These are phyloP conservation scores for Orchestes rusci DNA, from an alignment of 2,888 invertebrate species.

Conservation along the genomic window DNA sequence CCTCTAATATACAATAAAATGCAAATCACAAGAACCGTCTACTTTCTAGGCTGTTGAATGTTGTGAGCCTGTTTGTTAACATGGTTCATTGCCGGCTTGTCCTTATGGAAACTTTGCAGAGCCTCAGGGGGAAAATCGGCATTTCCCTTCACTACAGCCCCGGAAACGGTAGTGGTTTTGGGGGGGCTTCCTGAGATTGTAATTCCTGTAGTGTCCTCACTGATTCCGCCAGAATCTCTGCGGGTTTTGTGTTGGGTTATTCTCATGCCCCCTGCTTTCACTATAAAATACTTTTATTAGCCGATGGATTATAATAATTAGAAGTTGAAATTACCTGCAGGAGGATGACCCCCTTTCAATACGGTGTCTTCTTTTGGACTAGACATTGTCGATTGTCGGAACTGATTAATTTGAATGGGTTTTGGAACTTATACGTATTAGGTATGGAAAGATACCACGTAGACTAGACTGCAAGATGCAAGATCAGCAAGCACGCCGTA, in stretches of 20 bases:
- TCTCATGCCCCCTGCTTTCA: constrained; percentile 89
- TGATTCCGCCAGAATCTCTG: constrained; percentile 56
- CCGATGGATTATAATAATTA: too few species aligned
- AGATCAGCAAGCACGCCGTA: too few species aligned
- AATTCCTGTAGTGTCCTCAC: constrained; percentile 66
- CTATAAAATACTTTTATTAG: too few species aligned
- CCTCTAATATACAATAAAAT: too few species aligned
- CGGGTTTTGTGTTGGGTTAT: constrained; percentile 80
- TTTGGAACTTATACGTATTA: too few species aligned
- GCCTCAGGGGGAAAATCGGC: constrained; percentile 86
- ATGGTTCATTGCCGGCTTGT: constrained; percentile 60
- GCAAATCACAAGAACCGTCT: constrained; percentile 30
- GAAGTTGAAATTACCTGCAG: constrained; percentile 62
- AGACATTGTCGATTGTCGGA: too few species aligned
- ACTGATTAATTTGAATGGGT: too few species aligned
- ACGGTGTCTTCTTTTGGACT: constrained; percentile 56
- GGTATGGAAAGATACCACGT: too few species aligned
- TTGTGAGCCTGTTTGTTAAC: constrained; percentile 55
- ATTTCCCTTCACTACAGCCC: constrained; percentile 69
- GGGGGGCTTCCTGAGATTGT: constrained; percentile 70
- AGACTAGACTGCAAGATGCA: too few species aligned
- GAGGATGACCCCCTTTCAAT: constrained; percentile 82
- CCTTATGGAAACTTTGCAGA: constrained; percentile 75
- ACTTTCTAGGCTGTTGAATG: constrained; percentile 87
- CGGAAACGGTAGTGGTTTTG: constrained; percentile 71